Percentiles rank a stretch among this genome's conserved stretches.
These are phyloP conservation scores for Carapus acus DNA, from an alignment of 2,797 vertebrate species.

Conservation along the genomic window DNA sequence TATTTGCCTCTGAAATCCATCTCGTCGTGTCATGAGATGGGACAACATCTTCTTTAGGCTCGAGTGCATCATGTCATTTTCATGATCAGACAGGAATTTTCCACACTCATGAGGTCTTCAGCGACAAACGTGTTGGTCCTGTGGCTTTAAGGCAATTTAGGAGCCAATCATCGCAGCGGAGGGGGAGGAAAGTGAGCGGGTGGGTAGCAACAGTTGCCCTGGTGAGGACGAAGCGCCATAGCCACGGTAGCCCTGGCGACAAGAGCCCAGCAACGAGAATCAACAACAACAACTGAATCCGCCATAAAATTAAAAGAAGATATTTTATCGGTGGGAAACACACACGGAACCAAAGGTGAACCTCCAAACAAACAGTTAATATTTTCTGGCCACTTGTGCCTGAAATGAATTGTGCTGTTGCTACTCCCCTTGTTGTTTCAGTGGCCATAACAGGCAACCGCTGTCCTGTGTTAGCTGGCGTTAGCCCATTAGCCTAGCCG, in stretches of 20 bases:
- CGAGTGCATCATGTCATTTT: not conserved
- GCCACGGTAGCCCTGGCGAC: conserved; percentile 99
- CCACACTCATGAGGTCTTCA: conserved; percentile 56
- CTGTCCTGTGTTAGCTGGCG: conserved; percentile 47
- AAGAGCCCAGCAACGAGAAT: conserved; percentile 97
- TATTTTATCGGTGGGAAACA: conserved; percentile 67
- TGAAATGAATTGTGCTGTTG: conserved; percentile 58
- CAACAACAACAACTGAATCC: conserved; percentile 82
- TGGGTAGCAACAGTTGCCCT: conserved; percentile 99
- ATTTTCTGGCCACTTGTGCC: conserved; percentile 48
- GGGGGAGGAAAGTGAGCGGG: conserved; percentile 76
- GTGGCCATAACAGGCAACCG: conserved; percentile 64
- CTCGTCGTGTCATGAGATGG: too few relatives aligned
- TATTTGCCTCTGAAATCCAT: too few relatives aligned
- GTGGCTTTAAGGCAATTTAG: conserved; percentile 60
- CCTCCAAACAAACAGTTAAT: conserved; percentile 47
- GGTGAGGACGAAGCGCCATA: conserved; percentile 99
- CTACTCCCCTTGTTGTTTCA: conserved; percentile 66
- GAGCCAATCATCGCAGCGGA: conserved; percentile 62
- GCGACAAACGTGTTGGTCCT: conserved; percentile 34
- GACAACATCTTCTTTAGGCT: not conserved
- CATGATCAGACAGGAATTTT: conserved; percentile 31
- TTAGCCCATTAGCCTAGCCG: conserved; percentile 57
- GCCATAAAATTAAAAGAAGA: conserved; percentile 69
- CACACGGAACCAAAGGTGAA: conserved; percentile 73